Evolutionary conservation across 1,140 invertebrate genomes (phyloP), one percentile per base, ranked within the genome.

Genomic region (Tachypleus tridentatus): DNA sequence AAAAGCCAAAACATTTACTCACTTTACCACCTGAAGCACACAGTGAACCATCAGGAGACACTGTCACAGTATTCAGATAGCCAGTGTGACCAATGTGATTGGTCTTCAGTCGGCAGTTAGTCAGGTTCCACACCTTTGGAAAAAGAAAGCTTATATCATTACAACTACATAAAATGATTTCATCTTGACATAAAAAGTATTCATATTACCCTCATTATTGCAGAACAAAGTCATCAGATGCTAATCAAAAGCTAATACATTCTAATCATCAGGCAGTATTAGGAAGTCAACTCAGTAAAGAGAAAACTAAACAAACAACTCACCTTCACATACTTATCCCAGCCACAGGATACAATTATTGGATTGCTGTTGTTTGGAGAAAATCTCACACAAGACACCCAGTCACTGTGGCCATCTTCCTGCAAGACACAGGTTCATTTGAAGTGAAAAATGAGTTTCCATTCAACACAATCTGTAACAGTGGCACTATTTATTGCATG

Each of bases 371-470:
- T 94, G 76, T 97, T 98, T 29, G 97, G 96, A 50, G 96, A 98
- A 79, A 99, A 99, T 60, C 97, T 82, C 0, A 99, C 97, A 76
- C 97, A 99, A 4, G 95, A 98, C 59, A 98, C 96, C 97, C 97
- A 99, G 75, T 99, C 95, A 72, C 83, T 84, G 79, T 99, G 97
- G 59, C 93, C 91, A 76, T 99, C 96, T 76, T 99, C 96, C 82
- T 97, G 85, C 58, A 76, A 75, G 29, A 29, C 29, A 29, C 29
- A 29, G 29, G 29, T 29, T 29, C 29, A 29, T 29, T 29, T 29
- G 29, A 29, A 29, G 29, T 29, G 29, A 29, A 29, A 29, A 29
- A 29, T 29, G 29, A 29, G 29, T 29, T 29, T 29, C 29, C 29
- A 29, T 29, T 29, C 0, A 29, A 29, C 29, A 29, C 29, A 29